Base-by-base conservation (phyloP, 2,113 vertebrate species). In the Poeciliopsis turrubarensis region DNA sequence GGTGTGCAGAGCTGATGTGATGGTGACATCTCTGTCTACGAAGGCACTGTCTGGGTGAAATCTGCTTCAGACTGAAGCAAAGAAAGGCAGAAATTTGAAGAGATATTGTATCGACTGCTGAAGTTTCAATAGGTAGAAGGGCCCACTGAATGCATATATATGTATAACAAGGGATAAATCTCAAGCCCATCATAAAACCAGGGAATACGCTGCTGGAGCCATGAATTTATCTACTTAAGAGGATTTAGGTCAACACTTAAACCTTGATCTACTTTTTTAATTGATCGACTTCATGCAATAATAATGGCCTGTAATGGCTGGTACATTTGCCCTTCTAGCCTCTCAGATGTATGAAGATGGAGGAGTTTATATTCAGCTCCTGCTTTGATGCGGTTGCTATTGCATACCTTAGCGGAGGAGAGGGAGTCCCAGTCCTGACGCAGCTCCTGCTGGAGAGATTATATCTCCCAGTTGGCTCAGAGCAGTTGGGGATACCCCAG, bases 1-100 rank as follows among this genome's bases (percentile, higher is more conserved):
- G 17, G 64, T 11, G 14, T 75, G 14, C 37, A 19, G 71, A 25
- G 39, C 62, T 77, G 76, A 65, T 1, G n/a, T 15, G 61, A 57
- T 14, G 29, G 65, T 73, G 79, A 68, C 32, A 57, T 62, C 27
- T 66, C 37, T 70, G 30, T 34, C 11, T 26, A 15, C 47, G 7
- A 71, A 77, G 71, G 31, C 66, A 60, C 41, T 72, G 13, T 65
- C 0, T 17, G 29, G 70, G 30, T 67, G 31, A 70, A 81, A 77
- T 37, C 32, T 41, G 17, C 27, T 17, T 63, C 47, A 41, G 61
- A 57, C 39, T 39, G 26, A 19, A n/a, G 29, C 13, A 32, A 75
- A 31, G 51, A 71, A 66, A 26, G 17, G 63, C 17, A 1, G 15
- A 65, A 47, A 8, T 12, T 27, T 9, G 37, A 37, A 39, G 12